These are phyloP conservation scores for Mastigias papua DNA, from an alignment of 30 jellyfish, hydroid and myxozoan genomes.

Conservation along the genomic window DNA sequence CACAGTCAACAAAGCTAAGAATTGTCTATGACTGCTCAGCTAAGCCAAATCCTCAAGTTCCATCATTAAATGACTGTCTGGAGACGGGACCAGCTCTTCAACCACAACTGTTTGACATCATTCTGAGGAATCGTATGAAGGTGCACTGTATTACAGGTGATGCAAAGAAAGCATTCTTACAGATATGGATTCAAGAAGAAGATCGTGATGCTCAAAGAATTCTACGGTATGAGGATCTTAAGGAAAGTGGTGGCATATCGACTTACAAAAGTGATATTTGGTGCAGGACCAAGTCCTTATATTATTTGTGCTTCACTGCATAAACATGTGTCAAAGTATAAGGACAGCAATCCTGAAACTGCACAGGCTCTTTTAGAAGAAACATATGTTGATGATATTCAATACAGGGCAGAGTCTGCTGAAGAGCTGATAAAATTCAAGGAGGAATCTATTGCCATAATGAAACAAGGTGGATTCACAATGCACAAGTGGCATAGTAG, in stretches of 20 bases:
- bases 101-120: constrained; percentile 53
- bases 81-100: constrained; percentile 77
- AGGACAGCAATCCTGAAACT: neutral
- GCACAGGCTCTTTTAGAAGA: neutral
- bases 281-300: neutral
- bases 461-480: constrained; percentile 50
- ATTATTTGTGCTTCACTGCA: neutral
- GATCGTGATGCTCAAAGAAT: constrained; percentile 32
- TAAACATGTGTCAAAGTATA: neutral
- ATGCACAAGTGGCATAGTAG: constrained; percentile 71
- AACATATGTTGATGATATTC: constrained; percentile 31
- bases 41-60: constrained; percentile 35
- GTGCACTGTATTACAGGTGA: constrained; percentile 55
- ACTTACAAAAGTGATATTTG: neutral
- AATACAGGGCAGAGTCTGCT: constrained; percentile 24
- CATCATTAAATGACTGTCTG: constrained; percentile 78
- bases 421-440: constrained; percentile 47
- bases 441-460: constrained; percentile 40
- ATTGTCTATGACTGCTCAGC: constrained; percentile 80
- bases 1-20: constrained; percentile 63
- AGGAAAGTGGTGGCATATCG: neutral
- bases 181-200: constrained; percentile 57
- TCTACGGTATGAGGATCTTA: neutral
- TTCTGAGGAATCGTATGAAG: constrained; percentile 63
- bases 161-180: constrained; percentile 64